phyloP scores from a whole-genome alignment of 2,888 invertebrate genomes.

The Nebria salina region DNA sequence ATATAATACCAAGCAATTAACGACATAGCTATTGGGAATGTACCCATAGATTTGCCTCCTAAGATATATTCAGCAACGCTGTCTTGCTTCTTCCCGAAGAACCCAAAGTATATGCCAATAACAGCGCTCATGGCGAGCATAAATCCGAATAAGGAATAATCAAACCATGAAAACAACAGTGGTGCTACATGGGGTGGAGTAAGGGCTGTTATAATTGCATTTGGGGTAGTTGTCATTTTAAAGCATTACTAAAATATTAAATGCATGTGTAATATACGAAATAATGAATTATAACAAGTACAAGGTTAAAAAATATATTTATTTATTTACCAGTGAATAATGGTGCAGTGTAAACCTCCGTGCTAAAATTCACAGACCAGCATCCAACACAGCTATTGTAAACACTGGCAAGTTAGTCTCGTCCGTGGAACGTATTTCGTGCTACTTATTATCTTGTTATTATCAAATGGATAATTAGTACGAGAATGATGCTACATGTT shows the following conservation, averaged over 20 bases:
- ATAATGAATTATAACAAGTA: no score
- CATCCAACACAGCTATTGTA: no score
- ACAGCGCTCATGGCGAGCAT: conserved; percentile 66
- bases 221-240: background rate
- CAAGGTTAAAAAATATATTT: no score
- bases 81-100: conserved; percentile 67
- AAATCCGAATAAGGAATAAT: conserved; percentile 66
- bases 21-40: conserved; percentile 77
- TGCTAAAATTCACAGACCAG: no score
- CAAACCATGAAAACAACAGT: conserved; percentile 64
- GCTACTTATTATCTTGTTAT: conserved; percentile 15
- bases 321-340: no score
- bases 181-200: conserved; percentile 16
- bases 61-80: conserved; percentile 76
- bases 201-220: conserved; percentile 44
- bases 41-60: conserved; percentile 77
- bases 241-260: background rate
- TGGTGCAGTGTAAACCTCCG: no score
- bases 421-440: no score
- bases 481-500: no score
- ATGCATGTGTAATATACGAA: no score
- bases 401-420: no score
- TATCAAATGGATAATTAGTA: no score
- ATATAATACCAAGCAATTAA: conserved; percentile 73
- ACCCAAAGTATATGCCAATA: conserved; percentile 72